Percentiles rank a stretch among this genome's conserved stretches.
These are phyloP conservation scores for Drosophila colorata DNA, from an alignment of 2,888 invertebrate genomes.

Conservation along the genomic window DNA sequence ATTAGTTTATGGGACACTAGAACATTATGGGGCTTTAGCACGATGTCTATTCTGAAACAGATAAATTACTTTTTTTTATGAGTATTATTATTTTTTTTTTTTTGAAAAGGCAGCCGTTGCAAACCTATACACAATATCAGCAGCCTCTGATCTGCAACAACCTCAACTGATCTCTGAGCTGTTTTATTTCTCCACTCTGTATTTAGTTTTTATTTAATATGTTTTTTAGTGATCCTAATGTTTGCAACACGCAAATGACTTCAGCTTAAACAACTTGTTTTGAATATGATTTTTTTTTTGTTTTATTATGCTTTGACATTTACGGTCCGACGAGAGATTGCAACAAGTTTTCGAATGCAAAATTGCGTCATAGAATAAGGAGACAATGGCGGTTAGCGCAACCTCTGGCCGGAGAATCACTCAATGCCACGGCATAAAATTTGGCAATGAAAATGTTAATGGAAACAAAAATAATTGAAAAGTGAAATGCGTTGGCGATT, in stretches of 20 bases:
- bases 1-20: slow-evolving; percentile 20
- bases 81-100: background rate
- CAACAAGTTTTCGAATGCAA: slow-evolving; percentile 36
- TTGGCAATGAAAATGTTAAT: slow-evolving; percentile 41
- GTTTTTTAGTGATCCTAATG: slow-evolving; percentile 25
- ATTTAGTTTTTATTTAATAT: slow-evolving; percentile 3
- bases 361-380: slow-evolving; percentile 37
- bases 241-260: slow-evolving; percentile 62
- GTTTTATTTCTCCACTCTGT: slow-evolving; percentile 18
- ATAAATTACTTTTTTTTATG: slow-evolving; percentile 17
- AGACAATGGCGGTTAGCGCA: background rate
- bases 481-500: slow-evolving; percentile 58
- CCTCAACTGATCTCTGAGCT: slow-evolving; percentile 62
- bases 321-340: slow-evolving; percentile 35
- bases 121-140: slow-evolving; percentile 7
- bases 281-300: slow-evolving; percentile 23
- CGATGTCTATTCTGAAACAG: slow-evolving; percentile 27
- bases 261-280: slow-evolving; percentile 59
- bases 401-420: background rate
- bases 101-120: background rate
- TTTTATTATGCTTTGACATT: slow-evolving; percentile 43
- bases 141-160: slow-evolving; percentile 42
- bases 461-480: slow-evolving; percentile 25
- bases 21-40: slow-evolving; percentile 1
- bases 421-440: slow-evolving; percentile 19